Evolutionary conservation across 2,797 vertebrate genomes (phyloP).

Genomic region (Enteromius viviparus): DNA sequence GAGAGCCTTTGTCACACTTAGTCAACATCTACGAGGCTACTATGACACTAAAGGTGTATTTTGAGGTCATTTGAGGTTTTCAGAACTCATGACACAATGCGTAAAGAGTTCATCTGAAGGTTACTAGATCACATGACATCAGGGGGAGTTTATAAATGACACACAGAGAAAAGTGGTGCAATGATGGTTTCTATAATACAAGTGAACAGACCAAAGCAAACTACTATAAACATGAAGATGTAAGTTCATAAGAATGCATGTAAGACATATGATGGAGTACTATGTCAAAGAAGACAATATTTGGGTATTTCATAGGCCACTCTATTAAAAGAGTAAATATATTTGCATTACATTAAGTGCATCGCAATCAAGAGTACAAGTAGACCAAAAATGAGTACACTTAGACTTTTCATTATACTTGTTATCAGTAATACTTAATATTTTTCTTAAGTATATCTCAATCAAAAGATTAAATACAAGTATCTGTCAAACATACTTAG

Average conservation of each 20-base stretch:
- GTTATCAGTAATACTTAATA: neutral
- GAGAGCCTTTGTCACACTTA: neutral
- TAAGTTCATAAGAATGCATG: neutral
- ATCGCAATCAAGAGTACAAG: neutral
- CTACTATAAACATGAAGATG: neutral
- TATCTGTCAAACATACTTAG: neutral
- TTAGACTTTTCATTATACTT: neutral
- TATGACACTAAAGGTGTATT: neutral
- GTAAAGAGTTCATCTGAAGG: constrained; percentile 10
- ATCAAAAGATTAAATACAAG: neutral
- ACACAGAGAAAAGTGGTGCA: neutral
- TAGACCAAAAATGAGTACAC: neutral
- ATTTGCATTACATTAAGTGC: neutral
- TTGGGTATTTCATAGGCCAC: neutral
- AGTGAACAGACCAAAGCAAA: neutral
- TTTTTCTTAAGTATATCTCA: neutral
- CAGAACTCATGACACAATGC: constrained; percentile 5
- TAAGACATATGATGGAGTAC: neutral
- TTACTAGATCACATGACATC: constrained; percentile 15
- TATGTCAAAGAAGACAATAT: neutral
- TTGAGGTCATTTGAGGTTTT: neutral
- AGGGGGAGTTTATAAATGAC: neutral
- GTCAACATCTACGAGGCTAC: neutral
- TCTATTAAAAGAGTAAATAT: neutral
- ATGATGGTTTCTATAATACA: neutral